Percentiles rank a stretch among this genome's conserved stretches.
These are phyloP conservation scores for Synergus japonicus DNA, from an alignment of 2,888 invertebrate genomes.

Conservation along the genomic window DNA sequence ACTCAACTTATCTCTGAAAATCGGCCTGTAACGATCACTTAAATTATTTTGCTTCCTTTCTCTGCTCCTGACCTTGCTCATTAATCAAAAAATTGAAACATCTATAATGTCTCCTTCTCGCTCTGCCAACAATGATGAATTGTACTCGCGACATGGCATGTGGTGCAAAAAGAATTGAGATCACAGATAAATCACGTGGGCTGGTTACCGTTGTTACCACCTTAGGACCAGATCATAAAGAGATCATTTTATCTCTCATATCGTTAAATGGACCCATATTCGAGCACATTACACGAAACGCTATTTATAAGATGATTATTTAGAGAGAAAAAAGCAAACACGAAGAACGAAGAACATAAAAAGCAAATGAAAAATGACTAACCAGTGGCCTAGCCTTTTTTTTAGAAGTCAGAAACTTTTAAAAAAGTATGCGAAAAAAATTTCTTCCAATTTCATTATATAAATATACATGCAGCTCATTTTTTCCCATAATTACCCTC, in stretches of 20 bases:
- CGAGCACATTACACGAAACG: slow-evolving; percentile 9
- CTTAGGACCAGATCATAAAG: slow-evolving; percentile 44
- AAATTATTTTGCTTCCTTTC: slow-evolving; percentile 20
- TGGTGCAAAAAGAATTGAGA: slow-evolving; percentile 44
- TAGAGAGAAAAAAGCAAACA: neutral
- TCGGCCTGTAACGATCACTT: slow-evolving; percentile 34
- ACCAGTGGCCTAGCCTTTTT: neutral
- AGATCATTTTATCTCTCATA: slow-evolving; percentile 24
- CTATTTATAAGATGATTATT: slow-evolving; percentile 25
- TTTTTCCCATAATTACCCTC: neutral
- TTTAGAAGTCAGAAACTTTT: neutral
- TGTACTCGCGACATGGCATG: slow-evolving; percentile 44
- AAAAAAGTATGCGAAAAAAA: neutral
- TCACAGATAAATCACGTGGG: slow-evolving; percentile 46
- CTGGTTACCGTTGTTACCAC: slow-evolving; percentile 47
- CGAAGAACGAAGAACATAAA: neutral
- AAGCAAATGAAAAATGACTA: neutral
- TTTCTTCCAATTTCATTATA: neutral
- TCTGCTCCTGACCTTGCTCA: slow-evolving; percentile 10
- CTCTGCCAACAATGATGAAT: slow-evolving; percentile 46
- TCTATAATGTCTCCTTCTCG: slow-evolving; percentile 37
- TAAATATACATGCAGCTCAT: neutral
- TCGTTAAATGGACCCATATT: slow-evolving; percentile 17
- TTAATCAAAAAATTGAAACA: slow-evolving; percentile 41
- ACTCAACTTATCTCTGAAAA: slow-evolving; percentile 26